Evolutionary conservation across 2,113 vertebrate species (phyloP).

Genomic region (Lamprotornis superbus): DNA sequence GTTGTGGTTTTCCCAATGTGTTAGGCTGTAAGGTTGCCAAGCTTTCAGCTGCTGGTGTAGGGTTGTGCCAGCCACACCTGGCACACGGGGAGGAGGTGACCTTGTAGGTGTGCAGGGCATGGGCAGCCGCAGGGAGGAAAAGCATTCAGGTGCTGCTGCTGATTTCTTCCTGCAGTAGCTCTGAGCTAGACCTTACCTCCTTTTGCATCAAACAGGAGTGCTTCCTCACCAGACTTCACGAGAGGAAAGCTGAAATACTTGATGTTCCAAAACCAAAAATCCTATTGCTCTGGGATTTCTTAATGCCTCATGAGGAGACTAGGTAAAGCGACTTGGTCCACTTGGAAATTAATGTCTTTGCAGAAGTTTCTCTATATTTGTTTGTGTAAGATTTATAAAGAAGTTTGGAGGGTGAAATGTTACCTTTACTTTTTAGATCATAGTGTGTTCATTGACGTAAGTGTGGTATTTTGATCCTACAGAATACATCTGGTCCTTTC

Average conservation of each 20-base stretch:
- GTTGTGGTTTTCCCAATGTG: not conserved
- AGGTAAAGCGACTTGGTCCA: not conserved
- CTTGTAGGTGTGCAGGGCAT: rapidly evolving
- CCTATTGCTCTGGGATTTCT: not conserved
- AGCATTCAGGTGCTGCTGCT: not conserved
- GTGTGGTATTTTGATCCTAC: not conserved
- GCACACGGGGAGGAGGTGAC: not conserved
- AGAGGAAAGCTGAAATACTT: not conserved
- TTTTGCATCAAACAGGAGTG: not conserved
- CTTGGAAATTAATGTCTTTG: not conserved
- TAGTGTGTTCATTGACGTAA: not conserved
- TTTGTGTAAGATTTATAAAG: not conserved
- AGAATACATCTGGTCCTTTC: not conserved
- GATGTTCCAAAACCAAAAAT: not conserved
- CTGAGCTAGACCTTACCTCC: not conserved
- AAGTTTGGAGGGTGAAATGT: not conserved
- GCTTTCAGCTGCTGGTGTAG: not conserved
- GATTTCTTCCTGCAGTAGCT: not conserved
- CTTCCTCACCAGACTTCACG: not conserved
- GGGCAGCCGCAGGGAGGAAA: rapidly evolving
- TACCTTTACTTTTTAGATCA: not conserved
- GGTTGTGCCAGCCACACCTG: not conserved
- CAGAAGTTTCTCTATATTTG: not conserved
- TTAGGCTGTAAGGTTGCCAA: not conserved
- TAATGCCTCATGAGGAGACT: not conserved